These are phyloP conservation scores for Aurelia aurita DNA, from an alignment of 30 jellyfish, hydroid and myxozoan genomes.

Conservation along the genomic window DNA sequence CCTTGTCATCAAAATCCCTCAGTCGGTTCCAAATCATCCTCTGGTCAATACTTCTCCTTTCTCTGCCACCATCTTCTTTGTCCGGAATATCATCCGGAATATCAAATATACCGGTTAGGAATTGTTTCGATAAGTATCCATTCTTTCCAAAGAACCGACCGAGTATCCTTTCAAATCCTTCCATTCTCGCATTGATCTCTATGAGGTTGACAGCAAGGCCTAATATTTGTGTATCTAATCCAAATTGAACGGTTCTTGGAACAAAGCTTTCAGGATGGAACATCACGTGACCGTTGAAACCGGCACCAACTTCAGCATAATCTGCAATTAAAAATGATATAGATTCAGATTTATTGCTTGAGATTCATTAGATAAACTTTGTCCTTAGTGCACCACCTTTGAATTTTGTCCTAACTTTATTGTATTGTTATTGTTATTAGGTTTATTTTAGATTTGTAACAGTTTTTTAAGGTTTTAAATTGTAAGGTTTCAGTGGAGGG, in stretches of 20 bases:
- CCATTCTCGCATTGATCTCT: constrained; percentile 86
- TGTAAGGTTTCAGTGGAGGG: too few species aligned
- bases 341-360: too few species aligned
- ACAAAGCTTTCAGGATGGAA: constrained; percentile 95
- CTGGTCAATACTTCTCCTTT: constrained; percentile 11
- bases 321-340: neutral
- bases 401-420: too few species aligned
- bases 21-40: constrained; percentile 17
- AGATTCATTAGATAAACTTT: too few species aligned
- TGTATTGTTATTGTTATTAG: too few species aligned
- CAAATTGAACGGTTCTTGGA: constrained; percentile 80
- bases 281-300: constrained; percentile 72
- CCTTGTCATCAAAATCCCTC: constrained; percentile 40
- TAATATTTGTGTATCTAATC: constrained; percentile 65
- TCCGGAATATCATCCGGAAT: constrained; percentile 56
- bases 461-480: too few species aligned
- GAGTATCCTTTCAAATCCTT: constrained; percentile 79
- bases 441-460: too few species aligned
- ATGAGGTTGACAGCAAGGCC: constrained; percentile 87
- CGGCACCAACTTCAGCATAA: constrained; percentile 80
- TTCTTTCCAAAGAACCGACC: constrained; percentile 55
- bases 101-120: constrained; percentile 54
- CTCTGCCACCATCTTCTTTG: constrained; percentile 24
- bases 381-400: too few species aligned
- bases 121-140: constrained; percentile 71